Conservation (phyloP, 2,888 invertebrate species). For the Rhaphigaster nebulosa region DNA sequence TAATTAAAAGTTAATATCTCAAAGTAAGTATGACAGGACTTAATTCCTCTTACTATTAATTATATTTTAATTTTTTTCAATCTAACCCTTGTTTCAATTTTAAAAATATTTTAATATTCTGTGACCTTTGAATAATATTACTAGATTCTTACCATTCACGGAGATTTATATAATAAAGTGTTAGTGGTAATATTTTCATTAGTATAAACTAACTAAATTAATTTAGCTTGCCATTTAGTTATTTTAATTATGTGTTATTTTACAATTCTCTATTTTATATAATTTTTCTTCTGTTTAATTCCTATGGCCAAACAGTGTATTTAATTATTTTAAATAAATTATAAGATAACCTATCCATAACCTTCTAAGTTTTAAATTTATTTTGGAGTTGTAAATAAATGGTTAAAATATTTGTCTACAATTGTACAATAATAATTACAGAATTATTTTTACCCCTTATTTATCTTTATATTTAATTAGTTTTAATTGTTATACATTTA, state of each 20-base stretch:
- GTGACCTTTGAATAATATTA: neutral
- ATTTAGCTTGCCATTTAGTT: no score
- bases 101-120: neutral
- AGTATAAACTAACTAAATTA: neutral
- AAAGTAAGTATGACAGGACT: neutral
- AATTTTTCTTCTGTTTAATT: neutral
- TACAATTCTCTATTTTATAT: neutral
- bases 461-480: neutral
- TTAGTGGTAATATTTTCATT: neutral
- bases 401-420: neutral
- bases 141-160: no score
- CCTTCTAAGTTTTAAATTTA: neutral
- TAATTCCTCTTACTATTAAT: neutral
- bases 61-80: neutral
- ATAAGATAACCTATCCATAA: neutral
- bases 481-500: neutral
- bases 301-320: neutral
- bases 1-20: slow-evolving; percentile 4
- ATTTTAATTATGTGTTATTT: neutral
- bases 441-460: neutral
- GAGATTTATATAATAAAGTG: neutral
- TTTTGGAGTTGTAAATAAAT: neutral
- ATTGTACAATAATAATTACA: neutral
- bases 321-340: neutral
- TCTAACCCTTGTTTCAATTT: neutral